Conservation (phyloP, 1,140 invertebrate genomes). For the Frieseomelitta varia region DNA sequence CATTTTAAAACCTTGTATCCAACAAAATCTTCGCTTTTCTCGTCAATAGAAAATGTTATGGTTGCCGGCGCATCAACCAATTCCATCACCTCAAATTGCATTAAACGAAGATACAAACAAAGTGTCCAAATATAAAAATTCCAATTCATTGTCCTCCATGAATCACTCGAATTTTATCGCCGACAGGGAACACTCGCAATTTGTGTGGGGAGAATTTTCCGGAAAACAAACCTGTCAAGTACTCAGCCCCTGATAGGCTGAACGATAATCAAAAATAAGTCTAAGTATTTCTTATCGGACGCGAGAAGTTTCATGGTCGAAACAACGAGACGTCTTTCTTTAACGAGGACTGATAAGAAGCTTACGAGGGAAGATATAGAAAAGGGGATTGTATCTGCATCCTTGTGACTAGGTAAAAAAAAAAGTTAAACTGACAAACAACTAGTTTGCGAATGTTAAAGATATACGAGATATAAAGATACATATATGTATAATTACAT, state of each 20-base stretch:
- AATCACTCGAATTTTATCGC: conserved; percentile 5
- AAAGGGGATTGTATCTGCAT: not conserved
- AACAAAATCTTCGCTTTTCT: no score
- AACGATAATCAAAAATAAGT: conserved; percentile 13
- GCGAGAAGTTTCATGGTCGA: not conserved
- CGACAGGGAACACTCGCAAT: not conserved
- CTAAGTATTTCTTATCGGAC: not conserved
- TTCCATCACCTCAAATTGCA: no score
- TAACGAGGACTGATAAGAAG: conserved; percentile 7
- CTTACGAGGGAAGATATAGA: no score
- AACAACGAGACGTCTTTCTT: not conserved
- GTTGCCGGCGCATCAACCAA: no score
- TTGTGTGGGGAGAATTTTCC: not conserved
- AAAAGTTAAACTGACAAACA: no score
- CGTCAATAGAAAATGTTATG: no score
- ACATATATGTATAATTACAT: no score
- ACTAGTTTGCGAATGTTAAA: no score
- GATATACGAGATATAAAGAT: no score
- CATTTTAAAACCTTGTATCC: no score
- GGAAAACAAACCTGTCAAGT: not conserved
- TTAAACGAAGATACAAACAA: not conserved
- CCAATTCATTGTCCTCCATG: not conserved
- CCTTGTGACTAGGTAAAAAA: no score
- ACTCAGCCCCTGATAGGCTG: not conserved
- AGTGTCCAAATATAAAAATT: not conserved